Percentiles rank a stretch among this genome's conserved stretches.
Evolutionary conservation across 1,140 invertebrate species (phyloP).

Genomic region (Berghia stephanieae): DNA sequence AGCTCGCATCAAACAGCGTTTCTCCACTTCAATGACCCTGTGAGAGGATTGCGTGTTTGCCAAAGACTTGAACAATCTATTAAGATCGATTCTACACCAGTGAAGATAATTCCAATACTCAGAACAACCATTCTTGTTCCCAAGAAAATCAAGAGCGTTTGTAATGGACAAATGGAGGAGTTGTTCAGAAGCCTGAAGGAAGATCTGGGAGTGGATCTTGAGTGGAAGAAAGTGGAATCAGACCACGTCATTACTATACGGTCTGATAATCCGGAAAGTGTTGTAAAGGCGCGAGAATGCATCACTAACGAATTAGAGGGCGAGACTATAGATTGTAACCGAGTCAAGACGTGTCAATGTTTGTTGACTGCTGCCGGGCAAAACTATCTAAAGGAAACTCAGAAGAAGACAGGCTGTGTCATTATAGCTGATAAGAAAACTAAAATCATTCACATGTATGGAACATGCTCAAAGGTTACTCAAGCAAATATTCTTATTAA

Average conservation of each 20-base stretch:
- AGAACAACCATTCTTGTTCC: constrained; percentile 38
- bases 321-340: constrained; percentile 38
- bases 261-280: constrained; percentile 26
- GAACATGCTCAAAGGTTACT: not conserved
- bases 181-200: constrained; percentile 18
- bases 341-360: constrained; percentile 5
- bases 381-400: constrained; percentile 34
- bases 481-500: not conserved
- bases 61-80: constrained; percentile 18
- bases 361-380: constrained; percentile 43
- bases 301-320: constrained; percentile 43
- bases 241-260: constrained; percentile 39
- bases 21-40: constrained; percentile 40
- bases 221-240: constrained; percentile 15
- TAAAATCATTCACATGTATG: constrained; percentile 9
- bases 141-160: constrained; percentile 32
- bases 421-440: not conserved
- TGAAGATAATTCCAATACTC: constrained; percentile 38
- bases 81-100: constrained; percentile 18
- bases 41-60: constrained; percentile 42
- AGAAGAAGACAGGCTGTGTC: constrained; percentile 31
- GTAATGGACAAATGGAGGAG: constrained; percentile 33
- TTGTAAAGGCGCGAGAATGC: constrained; percentile 35
- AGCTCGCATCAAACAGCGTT: not conserved
- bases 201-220: too few species aligned